A percentile compares a stretch with the other conserved stretches of the same genome.
Conservation (phyloP, 1,140 invertebrate genomes). For the Semibalanus balanoides region DNA sequence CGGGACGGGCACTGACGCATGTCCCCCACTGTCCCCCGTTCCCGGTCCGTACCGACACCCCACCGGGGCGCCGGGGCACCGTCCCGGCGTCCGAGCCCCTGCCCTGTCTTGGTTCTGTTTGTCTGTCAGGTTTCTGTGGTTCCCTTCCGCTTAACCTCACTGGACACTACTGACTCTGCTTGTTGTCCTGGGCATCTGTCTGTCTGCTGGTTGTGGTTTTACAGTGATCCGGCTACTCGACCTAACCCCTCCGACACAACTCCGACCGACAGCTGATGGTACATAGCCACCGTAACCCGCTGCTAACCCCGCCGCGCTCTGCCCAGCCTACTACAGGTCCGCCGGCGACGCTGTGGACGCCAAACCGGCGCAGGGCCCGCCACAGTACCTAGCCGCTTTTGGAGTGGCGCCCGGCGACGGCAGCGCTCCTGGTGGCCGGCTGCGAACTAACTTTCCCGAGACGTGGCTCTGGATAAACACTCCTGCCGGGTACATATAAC, state of each 20-base stretch:
- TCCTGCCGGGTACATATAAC: background rate
- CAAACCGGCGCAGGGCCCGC: too few species aligned
- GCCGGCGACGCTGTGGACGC: too few species aligned
- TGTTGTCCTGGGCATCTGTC: background rate
- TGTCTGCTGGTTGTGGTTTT: background rate
- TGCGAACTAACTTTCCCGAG: slow-evolving; percentile 42
- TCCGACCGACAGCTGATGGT: background rate
- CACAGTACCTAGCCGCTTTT: background rate
- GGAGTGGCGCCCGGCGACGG: slow-evolving; percentile 5
- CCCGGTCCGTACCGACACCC: too few species aligned
- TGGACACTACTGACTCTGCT: background rate
- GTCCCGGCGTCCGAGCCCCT: too few species aligned
- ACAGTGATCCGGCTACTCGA: background rate
- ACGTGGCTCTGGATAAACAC: slow-evolving; percentile 38
- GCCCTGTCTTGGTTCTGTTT: too few species aligned
- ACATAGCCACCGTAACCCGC: background rate
- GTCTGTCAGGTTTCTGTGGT: background rate
- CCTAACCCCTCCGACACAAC: background rate
- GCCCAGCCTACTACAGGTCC: slow-evolving; percentile 13
- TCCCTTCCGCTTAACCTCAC: background rate
- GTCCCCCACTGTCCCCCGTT: too few species aligned
- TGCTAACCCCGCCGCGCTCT: slow-evolving; percentile 12
- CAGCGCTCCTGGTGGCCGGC: slow-evolving; percentile 3
- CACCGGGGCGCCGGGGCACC: too few species aligned
- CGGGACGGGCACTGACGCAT: background rate